These are phyloP conservation scores for Acanthosoma haemorrhoidale DNA, from an alignment of 2,888 invertebrate species.

Conservation along the genomic window DNA sequence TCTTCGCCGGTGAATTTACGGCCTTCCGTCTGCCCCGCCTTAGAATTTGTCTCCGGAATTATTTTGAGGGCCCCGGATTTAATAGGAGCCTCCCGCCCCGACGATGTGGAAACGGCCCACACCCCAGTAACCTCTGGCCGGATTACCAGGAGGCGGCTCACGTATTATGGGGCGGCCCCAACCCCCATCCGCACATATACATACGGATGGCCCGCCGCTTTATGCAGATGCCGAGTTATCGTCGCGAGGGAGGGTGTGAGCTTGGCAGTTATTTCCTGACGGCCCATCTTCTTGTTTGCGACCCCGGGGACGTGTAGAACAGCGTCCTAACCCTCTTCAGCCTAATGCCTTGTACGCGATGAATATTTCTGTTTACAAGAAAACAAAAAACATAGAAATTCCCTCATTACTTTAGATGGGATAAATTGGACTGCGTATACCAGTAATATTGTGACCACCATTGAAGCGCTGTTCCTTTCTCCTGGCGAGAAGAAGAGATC, in stretches of 20 bases:
- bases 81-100: constrained; percentile 27
- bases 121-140: neutral
- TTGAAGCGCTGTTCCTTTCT: too few relatives aligned
- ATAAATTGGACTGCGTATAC: too few relatives aligned
- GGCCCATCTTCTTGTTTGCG: neutral
- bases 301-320: neutral
- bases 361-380: too few relatives aligned
- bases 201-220: constrained; percentile 2
- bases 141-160: neutral
- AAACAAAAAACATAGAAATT: too few relatives aligned
- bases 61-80: constrained; percentile 23
- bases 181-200: neutral
- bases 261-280: neutral
- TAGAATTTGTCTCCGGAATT: constrained; percentile 29
- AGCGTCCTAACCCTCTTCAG: neutral
- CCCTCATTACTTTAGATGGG: too few relatives aligned
- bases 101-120: neutral
- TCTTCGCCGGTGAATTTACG: neutral
- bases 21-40: neutral
- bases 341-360: neutral
- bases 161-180: neutral
- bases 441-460: too few relatives aligned
- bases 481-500: too few relatives aligned
- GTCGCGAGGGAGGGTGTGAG: too few relatives aligned
- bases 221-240: constrained; percentile 4